These are phyloP conservation scores for Mobula birostris DNA, from an alignment of 2,113 vertebrate species.

Conservation along the genomic window DNA sequence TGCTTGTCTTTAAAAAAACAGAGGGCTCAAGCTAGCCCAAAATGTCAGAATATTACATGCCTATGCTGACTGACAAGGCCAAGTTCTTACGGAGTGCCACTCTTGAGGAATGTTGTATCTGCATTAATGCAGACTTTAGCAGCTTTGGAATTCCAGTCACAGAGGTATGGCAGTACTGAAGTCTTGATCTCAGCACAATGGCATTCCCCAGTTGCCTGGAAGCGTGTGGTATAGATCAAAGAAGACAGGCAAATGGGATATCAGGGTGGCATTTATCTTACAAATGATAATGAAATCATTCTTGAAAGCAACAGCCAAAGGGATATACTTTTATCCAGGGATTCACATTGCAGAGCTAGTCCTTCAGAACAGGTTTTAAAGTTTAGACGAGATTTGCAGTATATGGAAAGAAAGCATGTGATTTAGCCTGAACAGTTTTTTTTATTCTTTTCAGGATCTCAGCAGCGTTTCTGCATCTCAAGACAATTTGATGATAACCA, in stretches of 20 bases:
- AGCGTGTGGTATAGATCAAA: slow-evolving; percentile 15
- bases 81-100: not conserved
- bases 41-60: not conserved
- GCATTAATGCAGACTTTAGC: not conserved
- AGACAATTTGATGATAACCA: not conserved
- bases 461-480: not conserved
- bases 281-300: slow-evolving; percentile 25
- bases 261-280: slow-evolving; percentile 22
- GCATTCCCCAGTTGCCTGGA: slow-evolving; percentile 18
- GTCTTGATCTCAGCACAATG: not conserved
- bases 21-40: not conserved
- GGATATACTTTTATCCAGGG: not conserved
- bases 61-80: not conserved
- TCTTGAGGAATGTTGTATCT: not conserved
- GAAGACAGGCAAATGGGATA: slow-evolving; percentile 26
- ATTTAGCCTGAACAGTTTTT: not conserved
- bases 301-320: slow-evolving; percentile 12
- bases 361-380: slow-evolving; percentile 12
- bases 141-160: slow-evolving; percentile 23
- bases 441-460: not conserved
- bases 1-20: not conserved
- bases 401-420: not conserved
- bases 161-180: slow-evolving; percentile 1
- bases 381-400: not conserved
- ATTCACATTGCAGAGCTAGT: not conserved